Evolutionary conservation across 2,113 vertebrate genomes (phyloP).

Genomic region (Tonatia bakeri): DNA sequence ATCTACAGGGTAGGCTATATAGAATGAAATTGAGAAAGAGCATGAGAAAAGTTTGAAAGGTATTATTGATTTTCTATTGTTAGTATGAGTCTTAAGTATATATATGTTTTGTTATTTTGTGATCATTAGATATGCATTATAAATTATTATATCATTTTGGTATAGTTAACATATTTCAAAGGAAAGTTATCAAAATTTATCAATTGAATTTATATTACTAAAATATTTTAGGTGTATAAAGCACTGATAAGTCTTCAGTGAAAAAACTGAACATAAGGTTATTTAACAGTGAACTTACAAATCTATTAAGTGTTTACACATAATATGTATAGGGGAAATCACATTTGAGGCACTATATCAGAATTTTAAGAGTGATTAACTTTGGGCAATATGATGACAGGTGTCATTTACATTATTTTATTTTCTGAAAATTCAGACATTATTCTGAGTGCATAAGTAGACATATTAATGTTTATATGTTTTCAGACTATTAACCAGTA

Average conservation of each 20-base stretch:
- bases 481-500: neutral
- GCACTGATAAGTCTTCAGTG: neutral
- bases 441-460: neutral
- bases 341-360: neutral
- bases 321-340: neutral
- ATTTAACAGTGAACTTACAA: neutral
- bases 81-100: neutral
- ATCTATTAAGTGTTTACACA: neutral
- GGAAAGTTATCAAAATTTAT: neutral
- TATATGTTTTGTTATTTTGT: neutral
- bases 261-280: neutral
- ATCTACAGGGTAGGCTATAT: neutral
- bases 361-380: neutral
- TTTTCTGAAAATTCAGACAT: neutral
- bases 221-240: neutral
- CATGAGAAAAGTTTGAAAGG: neutral
- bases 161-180: neutral
- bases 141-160: neutral
- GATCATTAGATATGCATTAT: neutral
- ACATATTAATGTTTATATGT: neutral
- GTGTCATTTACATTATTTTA: neutral
- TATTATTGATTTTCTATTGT: neutral
- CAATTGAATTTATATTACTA: neutral
- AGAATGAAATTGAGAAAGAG: neutral
- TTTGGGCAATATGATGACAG: accelerated